Evolutionary conservation across 2,888 invertebrate species (phyloP).

Genomic region (Acanthoscelides obtectus): DNA sequence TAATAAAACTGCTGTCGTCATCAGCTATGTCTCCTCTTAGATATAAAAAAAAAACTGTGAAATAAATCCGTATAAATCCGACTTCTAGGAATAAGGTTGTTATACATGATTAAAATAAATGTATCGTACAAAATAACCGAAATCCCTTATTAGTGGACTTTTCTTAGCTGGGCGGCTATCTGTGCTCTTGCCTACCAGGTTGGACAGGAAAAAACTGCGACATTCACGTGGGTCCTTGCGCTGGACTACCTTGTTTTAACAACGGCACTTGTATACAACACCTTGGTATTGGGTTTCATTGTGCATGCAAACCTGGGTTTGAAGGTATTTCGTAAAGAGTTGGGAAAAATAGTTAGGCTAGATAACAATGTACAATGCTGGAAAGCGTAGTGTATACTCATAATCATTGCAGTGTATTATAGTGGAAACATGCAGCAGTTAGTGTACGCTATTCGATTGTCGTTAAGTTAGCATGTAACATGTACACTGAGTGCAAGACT

Average conservation of each 20-base stretch:
- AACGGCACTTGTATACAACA: constrained; percentile 58
- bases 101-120: not conserved
- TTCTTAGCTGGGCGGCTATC: constrained; percentile 54
- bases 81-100: too few relatives aligned
- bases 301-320: constrained; percentile 57
- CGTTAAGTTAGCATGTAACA: too few relatives aligned
- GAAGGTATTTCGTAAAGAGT: constrained; percentile 43
- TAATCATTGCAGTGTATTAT: too few relatives aligned
- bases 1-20: too few relatives aligned
- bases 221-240: constrained; percentile 53
- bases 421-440: not conserved
- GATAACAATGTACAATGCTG: too few relatives aligned
- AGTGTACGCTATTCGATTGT: not conserved
- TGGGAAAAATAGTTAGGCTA: constrained; percentile 16
- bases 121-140: not conserved
- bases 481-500: too few relatives aligned
- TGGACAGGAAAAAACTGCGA: constrained; percentile 62
- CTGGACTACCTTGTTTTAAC: constrained; percentile 59
- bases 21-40: too few relatives aligned
- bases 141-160: constrained; percentile 15
- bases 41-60: too few relatives aligned
- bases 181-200: constrained; percentile 67
- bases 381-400: too few relatives aligned
- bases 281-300: constrained; percentile 53
- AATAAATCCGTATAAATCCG: too few relatives aligned